Percentiles rank a stretch among this genome's conserved stretches.
Evolutionary conservation across 2,113 vertebrate genomes (phyloP).

Genomic region (Pituophis catenifer): DNA sequence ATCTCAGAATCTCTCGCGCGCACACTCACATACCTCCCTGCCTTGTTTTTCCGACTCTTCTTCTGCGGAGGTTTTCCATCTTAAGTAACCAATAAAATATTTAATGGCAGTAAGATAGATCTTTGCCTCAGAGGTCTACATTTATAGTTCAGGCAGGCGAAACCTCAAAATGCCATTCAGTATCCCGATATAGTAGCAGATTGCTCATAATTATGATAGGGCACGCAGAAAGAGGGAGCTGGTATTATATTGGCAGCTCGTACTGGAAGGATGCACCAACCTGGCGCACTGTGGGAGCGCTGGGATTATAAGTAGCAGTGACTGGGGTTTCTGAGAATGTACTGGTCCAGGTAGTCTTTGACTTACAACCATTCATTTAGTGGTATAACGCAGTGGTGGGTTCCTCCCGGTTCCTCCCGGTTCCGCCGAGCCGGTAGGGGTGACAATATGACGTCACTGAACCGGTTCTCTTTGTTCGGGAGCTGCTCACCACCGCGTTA

Average conservation of each 20-base stretch:
- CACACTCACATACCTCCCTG: fast-evolving
- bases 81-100: slow-evolving; percentile 16
- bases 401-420: no score
- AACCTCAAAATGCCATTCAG: not conserved
- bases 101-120: slow-evolving; percentile 1
- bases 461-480: no score
- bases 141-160: not conserved
- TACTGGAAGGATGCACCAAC: not conserved
- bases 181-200: not conserved
- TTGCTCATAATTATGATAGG: not conserved
- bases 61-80: not conserved
- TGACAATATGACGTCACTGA: no score
- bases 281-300: not conserved
- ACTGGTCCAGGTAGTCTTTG: not conserved
- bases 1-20: not conserved
- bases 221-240: no score
- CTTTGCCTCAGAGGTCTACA: not conserved
- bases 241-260: no score
- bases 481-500: no score
- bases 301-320: not conserved
- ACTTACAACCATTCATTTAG: not conserved
- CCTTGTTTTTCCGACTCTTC: not conserved
- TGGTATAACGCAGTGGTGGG: no score
- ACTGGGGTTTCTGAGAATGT: not conserved
- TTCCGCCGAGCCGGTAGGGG: no score